Evolutionary conservation across 2,113 vertebrate genomes (phyloP).

Genomic region (Oenanthe oenanthe): DNA sequence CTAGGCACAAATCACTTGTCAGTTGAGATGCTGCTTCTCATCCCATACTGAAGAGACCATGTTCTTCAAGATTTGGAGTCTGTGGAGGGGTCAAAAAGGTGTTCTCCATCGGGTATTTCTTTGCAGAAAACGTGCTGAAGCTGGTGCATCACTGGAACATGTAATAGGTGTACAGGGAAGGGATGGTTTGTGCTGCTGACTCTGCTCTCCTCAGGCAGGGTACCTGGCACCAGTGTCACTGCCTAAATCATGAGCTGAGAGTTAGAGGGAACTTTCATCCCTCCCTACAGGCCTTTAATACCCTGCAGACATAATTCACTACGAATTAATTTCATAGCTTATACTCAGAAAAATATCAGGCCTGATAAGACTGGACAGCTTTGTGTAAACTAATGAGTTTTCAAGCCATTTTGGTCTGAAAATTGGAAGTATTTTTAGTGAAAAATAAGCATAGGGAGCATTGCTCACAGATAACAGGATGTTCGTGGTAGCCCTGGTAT

Average conservation of each 20-base stretch:
- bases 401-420: not conserved
- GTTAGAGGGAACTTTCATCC: not conserved
- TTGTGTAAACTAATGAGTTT: not conserved
- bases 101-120: not conserved
- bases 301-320: not conserved
- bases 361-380: not conserved
- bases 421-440: not conserved
- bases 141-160: not conserved
- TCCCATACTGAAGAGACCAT: not conserved
- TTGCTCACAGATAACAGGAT: not conserved
- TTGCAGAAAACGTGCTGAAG: not conserved
- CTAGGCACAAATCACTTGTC: not conserved
- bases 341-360: not conserved
- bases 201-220: not conserved
- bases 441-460: not conserved
- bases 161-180: no score
- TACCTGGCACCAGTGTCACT: not conserved
- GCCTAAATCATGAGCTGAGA: not conserved
- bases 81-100: not conserved
- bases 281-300: not conserved
- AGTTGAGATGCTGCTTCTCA: not conserved
- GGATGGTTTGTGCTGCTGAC: not conserved
- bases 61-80: not conserved
- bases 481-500: not conserved
- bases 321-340: not conserved